phyloP scores from a whole-genome alignment of 2,113 vertebrate species.

The Hyperopisus bebe region DNA sequence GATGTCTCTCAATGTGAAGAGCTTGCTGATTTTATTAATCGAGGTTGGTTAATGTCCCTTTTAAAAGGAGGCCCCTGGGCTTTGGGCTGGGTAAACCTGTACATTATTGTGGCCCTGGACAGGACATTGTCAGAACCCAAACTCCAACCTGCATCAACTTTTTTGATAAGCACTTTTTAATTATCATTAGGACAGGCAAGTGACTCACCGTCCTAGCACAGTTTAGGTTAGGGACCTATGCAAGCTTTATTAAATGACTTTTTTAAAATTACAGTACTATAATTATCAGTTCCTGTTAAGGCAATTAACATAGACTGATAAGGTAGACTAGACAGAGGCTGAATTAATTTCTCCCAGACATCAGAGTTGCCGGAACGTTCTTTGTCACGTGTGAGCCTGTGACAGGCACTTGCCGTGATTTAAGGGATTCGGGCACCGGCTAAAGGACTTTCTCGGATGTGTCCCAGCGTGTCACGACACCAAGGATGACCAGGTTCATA shows the following conservation, averaged over 20 bases:
- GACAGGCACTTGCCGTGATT: conserved; percentile 31
- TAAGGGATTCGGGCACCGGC: too few species aligned
- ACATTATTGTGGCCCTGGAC: background rate
- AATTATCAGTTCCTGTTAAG: background rate
- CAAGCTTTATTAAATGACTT: background rate
- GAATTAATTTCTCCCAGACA: background rate
- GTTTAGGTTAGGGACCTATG: background rate
- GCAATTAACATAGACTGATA: conserved; percentile 1
- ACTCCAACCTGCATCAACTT: background rate
- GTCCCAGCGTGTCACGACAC: background rate
- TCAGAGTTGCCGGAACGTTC: background rate
- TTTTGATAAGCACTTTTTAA: background rate
- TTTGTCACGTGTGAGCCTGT: background rate
- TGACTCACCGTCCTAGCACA: background rate
- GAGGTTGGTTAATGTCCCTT: background rate
- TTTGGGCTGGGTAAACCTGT: background rate
- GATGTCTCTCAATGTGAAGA: background rate
- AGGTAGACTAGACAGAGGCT: background rate
- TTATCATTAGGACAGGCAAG: background rate
- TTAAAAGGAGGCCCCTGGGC: background rate
- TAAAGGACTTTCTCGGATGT: background rate
- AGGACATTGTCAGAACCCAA: background rate
- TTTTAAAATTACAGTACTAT: background rate
- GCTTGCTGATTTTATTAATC: background rate
- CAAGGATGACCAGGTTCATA: background rate